Evolutionary conservation across 1,140 invertebrate genomes (phyloP).

Genomic region (Hormaphis cornu): DNA sequence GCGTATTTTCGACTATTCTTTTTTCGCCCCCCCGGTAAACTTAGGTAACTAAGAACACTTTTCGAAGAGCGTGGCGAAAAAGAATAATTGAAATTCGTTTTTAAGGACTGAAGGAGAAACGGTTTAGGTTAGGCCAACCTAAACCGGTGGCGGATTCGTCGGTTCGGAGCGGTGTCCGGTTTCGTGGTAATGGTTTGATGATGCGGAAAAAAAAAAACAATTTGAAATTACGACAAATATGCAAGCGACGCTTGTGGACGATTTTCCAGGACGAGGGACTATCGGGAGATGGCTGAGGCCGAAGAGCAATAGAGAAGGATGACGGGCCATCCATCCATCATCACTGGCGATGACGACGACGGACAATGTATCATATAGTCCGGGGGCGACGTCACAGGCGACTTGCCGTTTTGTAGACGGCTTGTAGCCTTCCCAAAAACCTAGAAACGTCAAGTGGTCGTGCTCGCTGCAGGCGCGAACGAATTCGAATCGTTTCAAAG

Average conservation of each 20-base stretch:
- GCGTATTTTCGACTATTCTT: too few relatives aligned
- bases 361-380: constrained; percentile 21
- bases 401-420: constrained; percentile 5
- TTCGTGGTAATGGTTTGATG: not conserved
- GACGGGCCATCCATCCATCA: constrained; percentile 13
- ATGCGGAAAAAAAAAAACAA: not conserved
- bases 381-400: not conserved
- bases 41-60: too few relatives aligned
- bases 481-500: not conserved
- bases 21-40: too few relatives aligned
- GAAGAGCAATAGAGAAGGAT: too few relatives aligned
- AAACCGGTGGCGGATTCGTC: not conserved
- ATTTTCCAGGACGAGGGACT: not conserved
- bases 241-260: constrained; percentile 6
- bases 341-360: not conserved
- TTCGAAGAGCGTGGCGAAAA: too few relatives aligned
- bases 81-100: too few relatives aligned
- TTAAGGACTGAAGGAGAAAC: too few relatives aligned
- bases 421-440: too few relatives aligned
- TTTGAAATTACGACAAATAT: constrained; percentile 12
- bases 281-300: too few relatives aligned
- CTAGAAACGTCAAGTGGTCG: constrained; percentile 1
- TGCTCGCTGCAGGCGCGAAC: not conserved
- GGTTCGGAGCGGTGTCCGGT: not conserved
- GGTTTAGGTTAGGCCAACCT: too few relatives aligned